Conservation (phyloP, 2,113 vertebrate genomes). For the Thunnus thynnus region DNA sequence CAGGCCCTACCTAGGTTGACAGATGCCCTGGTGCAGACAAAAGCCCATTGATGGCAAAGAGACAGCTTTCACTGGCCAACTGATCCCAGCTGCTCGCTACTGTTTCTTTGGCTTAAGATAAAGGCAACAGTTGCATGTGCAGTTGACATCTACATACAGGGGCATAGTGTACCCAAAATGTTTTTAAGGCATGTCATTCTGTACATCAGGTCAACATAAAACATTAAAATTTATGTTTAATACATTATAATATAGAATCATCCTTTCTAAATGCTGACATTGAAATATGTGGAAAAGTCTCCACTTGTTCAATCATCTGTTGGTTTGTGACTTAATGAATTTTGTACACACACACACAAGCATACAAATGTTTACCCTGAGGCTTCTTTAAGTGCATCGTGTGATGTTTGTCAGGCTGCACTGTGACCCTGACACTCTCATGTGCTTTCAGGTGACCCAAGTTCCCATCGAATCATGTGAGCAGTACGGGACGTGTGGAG, state of each 20-base stretch:
- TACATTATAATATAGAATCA: neutral
- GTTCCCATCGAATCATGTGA: constrained; percentile 96
- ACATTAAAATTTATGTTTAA: neutral
- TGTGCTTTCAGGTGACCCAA: constrained; percentile 88
- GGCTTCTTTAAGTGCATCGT: neutral
- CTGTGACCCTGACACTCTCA: neutral
- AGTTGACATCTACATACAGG: constrained; percentile 40
- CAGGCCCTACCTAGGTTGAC: constrained; percentile 60
- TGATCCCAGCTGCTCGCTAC: constrained; percentile 78
- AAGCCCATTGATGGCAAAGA: constrained; percentile 70
- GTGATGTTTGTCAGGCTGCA: neutral
- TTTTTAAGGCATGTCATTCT: neutral
- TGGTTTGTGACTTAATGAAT: neutral
- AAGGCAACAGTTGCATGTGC: constrained; percentile 69
- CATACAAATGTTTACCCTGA: neutral
- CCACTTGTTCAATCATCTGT: neutral
- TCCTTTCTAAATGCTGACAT: neutral
- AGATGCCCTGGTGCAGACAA: constrained; percentile 73
- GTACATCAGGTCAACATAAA: constrained; percentile 15
- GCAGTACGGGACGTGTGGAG: constrained; percentile 95
- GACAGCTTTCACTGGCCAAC: constrained; percentile 64
- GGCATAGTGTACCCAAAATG: neutral
- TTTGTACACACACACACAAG: neutral
- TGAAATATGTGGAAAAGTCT: too few relatives aligned
- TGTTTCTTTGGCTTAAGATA: constrained; percentile 50